Conservation (phyloP, 2,113 vertebrate genomes). For the Varanus salvator region DNA sequence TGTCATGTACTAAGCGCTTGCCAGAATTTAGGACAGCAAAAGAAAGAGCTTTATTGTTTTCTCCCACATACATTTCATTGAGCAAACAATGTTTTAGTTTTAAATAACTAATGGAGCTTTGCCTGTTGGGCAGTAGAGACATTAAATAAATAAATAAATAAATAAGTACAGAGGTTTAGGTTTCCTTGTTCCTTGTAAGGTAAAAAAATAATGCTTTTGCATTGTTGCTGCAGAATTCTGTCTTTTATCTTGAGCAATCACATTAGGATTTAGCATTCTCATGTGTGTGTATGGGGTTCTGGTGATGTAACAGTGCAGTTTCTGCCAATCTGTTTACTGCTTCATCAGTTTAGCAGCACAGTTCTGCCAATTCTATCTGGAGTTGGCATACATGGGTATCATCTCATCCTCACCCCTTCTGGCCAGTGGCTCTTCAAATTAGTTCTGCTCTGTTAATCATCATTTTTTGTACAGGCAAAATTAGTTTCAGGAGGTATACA, state of each 20-base stretch:
- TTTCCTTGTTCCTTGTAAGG: neutral
- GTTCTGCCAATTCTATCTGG: no score
- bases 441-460: neutral
- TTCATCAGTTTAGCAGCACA: no score
- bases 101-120: neutral
- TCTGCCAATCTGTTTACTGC: no score
- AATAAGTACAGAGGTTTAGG: neutral
- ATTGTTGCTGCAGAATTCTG: neutral
- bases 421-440: no score
- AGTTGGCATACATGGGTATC: no score
- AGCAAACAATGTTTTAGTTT: neutral
- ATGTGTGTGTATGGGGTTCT: neutral
- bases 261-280: neutral
- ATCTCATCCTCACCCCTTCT: no score
- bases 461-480: neutral
- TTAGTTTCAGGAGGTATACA: neutral
- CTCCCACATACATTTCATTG: neutral
- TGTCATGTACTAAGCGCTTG: neutral
- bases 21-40: neutral
- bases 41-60: neutral
- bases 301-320: no score
- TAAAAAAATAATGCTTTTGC: neutral
- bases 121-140: no score
- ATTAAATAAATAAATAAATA: no score
- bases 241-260: neutral